A percentile compares a stretch with the other conserved stretches of the same genome.
Conservation (phyloP, 2,888 invertebrate species). For the Eueremaeus valkanovi region DNA sequence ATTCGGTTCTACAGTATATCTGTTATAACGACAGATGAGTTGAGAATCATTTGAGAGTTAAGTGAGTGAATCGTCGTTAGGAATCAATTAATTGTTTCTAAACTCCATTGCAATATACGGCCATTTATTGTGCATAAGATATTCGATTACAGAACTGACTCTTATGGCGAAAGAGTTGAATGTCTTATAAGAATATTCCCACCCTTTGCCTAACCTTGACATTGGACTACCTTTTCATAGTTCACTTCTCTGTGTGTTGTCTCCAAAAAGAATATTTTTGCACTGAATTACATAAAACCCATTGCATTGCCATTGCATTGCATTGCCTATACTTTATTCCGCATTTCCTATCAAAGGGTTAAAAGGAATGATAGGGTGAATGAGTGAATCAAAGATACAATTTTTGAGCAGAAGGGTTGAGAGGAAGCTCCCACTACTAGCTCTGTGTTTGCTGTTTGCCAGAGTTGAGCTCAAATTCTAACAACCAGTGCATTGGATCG, state of each 20-base stretch:
- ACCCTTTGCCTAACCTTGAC: constrained; percentile 40
- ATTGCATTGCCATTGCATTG: neutral
- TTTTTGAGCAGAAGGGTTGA: constrained; percentile 28
- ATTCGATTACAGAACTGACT: neutral
- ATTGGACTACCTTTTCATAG: constrained; percentile 29
- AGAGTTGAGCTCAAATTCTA: neutral
- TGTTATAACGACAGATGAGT: neutral
- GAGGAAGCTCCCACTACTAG: constrained; percentile 18
- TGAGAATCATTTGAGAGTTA: neutral
- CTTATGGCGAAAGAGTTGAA: constrained; percentile 6
- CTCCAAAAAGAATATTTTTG: neutral
- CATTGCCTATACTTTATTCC: neutral
- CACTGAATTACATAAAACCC: constrained; percentile 16
- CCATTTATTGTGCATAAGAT: neutral
- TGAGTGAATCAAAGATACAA: constrained; percentile 10
- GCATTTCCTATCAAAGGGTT: constrained; percentile 29
- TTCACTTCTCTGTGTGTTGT: constrained; percentile 24
- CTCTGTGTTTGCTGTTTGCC: neutral
- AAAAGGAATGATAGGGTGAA: constrained; percentile 14
- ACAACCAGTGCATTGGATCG: neutral
- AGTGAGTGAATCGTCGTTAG: neutral
- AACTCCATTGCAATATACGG: neutral
- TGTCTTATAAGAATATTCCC: constrained; percentile 14
- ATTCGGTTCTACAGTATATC: neutral
- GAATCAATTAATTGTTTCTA: neutral